These are phyloP conservation scores for Latheticus oryzae DNA, from an alignment of 2,888 invertebrate genomes.

Conservation along the genomic window DNA sequence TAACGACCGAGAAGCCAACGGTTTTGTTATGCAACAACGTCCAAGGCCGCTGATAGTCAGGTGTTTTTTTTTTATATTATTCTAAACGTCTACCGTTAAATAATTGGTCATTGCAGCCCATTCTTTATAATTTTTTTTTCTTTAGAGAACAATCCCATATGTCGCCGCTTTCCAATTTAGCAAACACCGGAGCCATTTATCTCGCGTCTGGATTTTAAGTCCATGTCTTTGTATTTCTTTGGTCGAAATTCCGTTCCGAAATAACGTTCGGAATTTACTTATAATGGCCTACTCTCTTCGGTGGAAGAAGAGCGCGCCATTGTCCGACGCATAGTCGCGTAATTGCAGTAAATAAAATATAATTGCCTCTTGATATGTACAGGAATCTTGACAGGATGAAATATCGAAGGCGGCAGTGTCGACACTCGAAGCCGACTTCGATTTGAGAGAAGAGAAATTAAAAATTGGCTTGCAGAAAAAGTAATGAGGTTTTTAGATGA, in stretches of 20 bases:
- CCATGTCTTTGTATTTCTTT: slow-evolving; percentile 54
- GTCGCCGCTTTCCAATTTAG: slow-evolving; percentile 48
- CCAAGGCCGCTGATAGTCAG: slow-evolving; percentile 12
- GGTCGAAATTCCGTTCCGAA: slow-evolving; percentile 53
- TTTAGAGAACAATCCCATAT: too few species aligned
- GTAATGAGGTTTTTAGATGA: slow-evolving; percentile 6
- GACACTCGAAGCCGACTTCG: neutral
- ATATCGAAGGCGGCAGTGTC: slow-evolving; percentile 13
- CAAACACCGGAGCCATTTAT: slow-evolving; percentile 50
- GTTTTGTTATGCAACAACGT: slow-evolving; percentile 9
- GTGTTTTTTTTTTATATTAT: slow-evolving; percentile 10
- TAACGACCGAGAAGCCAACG: slow-evolving; percentile 22
- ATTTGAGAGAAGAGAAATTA: too few species aligned
- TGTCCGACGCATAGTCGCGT: slow-evolving; percentile 32
- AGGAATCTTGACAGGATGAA: slow-evolving; percentile 34
- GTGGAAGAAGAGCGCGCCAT: slow-evolving; percentile 30
- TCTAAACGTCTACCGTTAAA: too few species aligned
- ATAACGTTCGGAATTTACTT: slow-evolving; percentile 56
- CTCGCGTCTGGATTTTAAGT: slow-evolving; percentile 48
- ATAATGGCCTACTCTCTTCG: slow-evolving; percentile 55
- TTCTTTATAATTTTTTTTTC: too few species aligned
- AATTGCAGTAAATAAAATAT: slow-evolving; percentile 44
- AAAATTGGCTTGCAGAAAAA: neutral
- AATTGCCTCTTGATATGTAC: slow-evolving; percentile 44
- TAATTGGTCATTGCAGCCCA: neutral